These are phyloP conservation scores for Sphenopsis melanotis DNA, from an alignment of 2,797 vertebrate species.

Conservation along the genomic window DNA sequence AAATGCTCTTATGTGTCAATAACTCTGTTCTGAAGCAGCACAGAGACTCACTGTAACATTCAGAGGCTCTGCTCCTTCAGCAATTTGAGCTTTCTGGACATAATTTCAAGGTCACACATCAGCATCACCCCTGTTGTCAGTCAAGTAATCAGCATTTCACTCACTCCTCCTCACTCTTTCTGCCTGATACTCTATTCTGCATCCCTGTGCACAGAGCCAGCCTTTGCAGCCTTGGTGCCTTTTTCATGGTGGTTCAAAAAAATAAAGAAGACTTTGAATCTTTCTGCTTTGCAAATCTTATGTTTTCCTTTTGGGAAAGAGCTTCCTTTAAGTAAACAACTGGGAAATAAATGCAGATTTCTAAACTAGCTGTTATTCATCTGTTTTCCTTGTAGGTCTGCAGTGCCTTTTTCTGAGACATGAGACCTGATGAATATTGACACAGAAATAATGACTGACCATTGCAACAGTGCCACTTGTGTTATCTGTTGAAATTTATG, in stretches of 20 bases:
- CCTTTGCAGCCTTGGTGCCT: background rate
- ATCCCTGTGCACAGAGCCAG: background rate
- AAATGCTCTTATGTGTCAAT: background rate
- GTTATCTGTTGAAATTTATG: background rate
- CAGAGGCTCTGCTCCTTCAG: background rate
- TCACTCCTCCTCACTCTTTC: background rate
- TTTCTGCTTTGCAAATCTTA: background rate
- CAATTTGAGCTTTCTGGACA: background rate
- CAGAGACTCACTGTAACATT: background rate
- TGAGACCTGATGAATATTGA: background rate
- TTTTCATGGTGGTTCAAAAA: background rate
- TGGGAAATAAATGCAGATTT: background rate
- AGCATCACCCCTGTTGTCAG: background rate
- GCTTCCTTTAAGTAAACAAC: background rate
- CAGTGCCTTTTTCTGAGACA: background rate
- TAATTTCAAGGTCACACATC: slow-evolving; percentile 54
- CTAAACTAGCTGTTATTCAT: background rate
- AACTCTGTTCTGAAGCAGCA: background rate
- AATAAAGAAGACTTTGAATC: background rate
- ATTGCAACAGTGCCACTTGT: background rate
- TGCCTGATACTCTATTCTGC: background rate
- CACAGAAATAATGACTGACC: background rate
- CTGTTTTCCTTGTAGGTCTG: background rate
- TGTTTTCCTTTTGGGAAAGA: background rate
- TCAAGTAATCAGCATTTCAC: background rate